These are phyloP conservation scores for Lamprotornis superbus DNA, from an alignment of 2,113 vertebrate species.

Conservation along the genomic window DNA sequence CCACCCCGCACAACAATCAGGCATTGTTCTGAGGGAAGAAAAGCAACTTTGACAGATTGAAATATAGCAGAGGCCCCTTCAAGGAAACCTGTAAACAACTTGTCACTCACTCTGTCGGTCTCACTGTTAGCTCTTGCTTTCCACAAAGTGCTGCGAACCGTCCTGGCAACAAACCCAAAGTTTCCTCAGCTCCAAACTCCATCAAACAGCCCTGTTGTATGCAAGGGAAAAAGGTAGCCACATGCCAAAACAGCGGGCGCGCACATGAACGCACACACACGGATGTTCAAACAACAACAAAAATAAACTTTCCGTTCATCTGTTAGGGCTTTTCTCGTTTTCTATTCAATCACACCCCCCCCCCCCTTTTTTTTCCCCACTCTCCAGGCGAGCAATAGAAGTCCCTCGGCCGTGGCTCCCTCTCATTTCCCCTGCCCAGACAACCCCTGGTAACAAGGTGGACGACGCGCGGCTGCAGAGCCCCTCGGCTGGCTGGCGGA, in stretches of 20 bases:
- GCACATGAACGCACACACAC: background rate
- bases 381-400: background rate
- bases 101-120: constrained; percentile 82
- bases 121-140: constrained; percentile 71
- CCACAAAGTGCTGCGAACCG: constrained; percentile 74
- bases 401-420: background rate
- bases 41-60: constrained; percentile 96
- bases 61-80: constrained; percentile 90
- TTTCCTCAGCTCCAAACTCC: constrained; percentile 75
- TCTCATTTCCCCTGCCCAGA: constrained; percentile 32
- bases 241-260: constrained; percentile 47
- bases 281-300: background rate
- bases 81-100: constrained; percentile 88
- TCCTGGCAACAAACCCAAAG: constrained; percentile 75
- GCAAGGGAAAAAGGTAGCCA: constrained; percentile 49
- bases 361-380: rapidly evolving
- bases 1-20: constrained; percentile 80
- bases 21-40: constrained; percentile 92
- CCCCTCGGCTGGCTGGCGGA: constrained; percentile 31
- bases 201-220: constrained; percentile 51
- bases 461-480: constrained; percentile 34
- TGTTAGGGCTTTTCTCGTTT: background rate
- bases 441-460: constrained; percentile 48
- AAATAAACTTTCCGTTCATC: background rate
- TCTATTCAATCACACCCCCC: background rate